These are phyloP conservation scores for Myiagra hebetior DNA, from an alignment of 2,113 vertebrate genomes.

Conservation along the genomic window DNA sequence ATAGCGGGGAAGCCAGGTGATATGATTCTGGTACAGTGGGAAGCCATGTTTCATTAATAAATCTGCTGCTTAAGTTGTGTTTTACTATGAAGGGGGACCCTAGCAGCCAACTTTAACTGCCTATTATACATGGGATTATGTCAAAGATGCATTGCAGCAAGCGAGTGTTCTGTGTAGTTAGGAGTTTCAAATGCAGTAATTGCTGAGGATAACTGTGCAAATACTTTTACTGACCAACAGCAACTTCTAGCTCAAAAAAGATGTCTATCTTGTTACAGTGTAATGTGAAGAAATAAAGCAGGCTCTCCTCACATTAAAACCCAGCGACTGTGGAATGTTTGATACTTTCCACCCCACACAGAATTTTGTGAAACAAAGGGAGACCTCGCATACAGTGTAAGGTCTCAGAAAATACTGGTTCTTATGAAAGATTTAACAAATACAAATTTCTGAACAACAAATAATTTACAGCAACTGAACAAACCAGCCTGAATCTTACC, in stretches of 20 bases:
- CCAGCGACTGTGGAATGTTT: not conserved
- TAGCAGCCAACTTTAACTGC: not conserved
- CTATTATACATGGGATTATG: not conserved
- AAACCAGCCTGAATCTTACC: not conserved
- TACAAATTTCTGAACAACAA: not conserved
- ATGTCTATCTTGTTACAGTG: not conserved
- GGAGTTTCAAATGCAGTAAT: not conserved
- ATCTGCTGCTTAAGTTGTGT: not conserved
- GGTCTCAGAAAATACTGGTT: not conserved
- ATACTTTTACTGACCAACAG: not conserved
- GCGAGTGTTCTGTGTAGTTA: not conserved
- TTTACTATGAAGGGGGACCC: not conserved
- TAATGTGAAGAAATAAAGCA: not conserved
- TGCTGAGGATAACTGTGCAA: not conserved
- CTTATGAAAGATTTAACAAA: not conserved
- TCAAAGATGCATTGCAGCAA: not conserved
- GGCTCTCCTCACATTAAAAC: not conserved
- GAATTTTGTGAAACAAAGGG: not conserved
- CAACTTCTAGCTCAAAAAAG: not conserved
- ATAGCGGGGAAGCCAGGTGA: not conserved
- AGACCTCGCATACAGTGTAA: accelerated
- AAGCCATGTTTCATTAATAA: not conserved
- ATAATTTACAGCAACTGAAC: not conserved
- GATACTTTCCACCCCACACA: not conserved
- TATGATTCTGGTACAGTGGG: not conserved